Evolutionary conservation across 2,113 vertebrate genomes (phyloP).

Genomic region (Platichthys stellatus): DNA sequence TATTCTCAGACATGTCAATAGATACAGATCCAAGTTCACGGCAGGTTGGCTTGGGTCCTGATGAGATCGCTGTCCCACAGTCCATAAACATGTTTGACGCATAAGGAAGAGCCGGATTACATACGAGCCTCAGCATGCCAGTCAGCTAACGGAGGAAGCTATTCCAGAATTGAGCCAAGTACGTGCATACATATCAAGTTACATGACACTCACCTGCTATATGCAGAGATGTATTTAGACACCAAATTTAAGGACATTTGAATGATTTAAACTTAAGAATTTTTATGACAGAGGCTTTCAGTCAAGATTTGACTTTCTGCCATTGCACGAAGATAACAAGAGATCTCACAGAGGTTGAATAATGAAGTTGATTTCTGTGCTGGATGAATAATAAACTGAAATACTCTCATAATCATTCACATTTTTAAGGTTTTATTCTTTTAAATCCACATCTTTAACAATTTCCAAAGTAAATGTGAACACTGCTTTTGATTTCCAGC

Average conservation of each 20-base stretch:
- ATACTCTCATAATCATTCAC: background rate
- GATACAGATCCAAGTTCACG: constrained; percentile 28
- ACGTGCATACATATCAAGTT: background rate
- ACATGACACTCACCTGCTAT: background rate
- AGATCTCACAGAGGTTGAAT: background rate
- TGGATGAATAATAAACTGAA: constrained; percentile 8
- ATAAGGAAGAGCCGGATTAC: constrained; percentile 22
- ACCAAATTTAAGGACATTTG: background rate
- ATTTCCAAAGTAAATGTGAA: background rate
- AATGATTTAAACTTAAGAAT: background rate
- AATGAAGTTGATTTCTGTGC: background rate
- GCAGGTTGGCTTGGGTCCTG: constrained; percentile 20
- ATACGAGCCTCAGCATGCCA: constrained; percentile 14
- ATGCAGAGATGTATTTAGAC: background rate
- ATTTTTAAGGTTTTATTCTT: background rate
- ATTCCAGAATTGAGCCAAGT: background rate
- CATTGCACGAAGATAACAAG: background rate
- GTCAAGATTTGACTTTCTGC: background rate
- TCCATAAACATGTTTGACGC: constrained; percentile 15
- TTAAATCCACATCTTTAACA: background rate
- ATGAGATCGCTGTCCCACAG: constrained; percentile 12
- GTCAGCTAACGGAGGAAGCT: background rate
- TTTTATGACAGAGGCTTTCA: no score
- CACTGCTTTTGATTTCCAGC: background rate
- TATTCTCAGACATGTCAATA: constrained; percentile 57